Evolutionary conservation across 2,888 invertebrate genomes (phyloP).

Genomic region (Melanostoma scalare): DNA sequence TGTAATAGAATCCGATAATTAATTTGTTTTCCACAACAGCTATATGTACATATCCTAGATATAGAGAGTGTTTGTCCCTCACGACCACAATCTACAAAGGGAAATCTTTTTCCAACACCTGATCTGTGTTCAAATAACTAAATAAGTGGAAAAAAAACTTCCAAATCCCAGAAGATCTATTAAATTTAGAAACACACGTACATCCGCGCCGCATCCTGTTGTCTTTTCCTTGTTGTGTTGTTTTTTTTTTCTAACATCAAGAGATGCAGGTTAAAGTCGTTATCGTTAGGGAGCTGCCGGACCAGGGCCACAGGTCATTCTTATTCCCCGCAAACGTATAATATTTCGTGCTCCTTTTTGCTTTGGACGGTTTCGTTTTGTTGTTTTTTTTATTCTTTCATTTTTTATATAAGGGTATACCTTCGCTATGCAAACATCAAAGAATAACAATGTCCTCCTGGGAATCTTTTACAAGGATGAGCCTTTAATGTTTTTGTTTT

Average conservation of each 20-base stretch:
- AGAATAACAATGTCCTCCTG: conserved; percentile 34
- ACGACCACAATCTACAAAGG: conserved; percentile 27
- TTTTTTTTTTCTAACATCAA: not conserved
- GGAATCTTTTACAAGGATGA: conserved; percentile 35
- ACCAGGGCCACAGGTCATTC: conserved; percentile 42
- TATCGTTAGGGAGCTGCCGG: conserved; percentile 7
- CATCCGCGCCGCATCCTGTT: conserved; percentile 34
- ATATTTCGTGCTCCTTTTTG: conserved; percentile 31
- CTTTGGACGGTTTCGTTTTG: conserved; percentile 35
- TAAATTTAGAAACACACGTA: conserved; percentile 43
- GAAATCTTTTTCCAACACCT: conserved; percentile 31
- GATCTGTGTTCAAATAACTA: conserved; percentile 33
- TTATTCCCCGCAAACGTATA: conserved; percentile 32
- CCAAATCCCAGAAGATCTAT: conserved; percentile 46
- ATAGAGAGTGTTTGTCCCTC: conserved; percentile 3
- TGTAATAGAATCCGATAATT: conserved; percentile 60
- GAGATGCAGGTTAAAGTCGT: conserved; percentile 40
- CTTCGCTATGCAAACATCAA: conserved; percentile 36
- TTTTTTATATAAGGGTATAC: not conserved
- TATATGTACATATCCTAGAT: conserved; percentile 18
- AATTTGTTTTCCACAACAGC: conserved; percentile 60
- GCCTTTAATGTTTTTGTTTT: conserved; percentile 2
- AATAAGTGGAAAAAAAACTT: conserved; percentile 14
- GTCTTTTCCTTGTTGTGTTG: not conserved
- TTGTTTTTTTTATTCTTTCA: not conserved